A percentile compares a stretch with the other conserved stretches of the same genome.
phyloP scores from a whole-genome alignment of 2,113 vertebrate genomes.

The Benitochromis conjunctus region DNA sequence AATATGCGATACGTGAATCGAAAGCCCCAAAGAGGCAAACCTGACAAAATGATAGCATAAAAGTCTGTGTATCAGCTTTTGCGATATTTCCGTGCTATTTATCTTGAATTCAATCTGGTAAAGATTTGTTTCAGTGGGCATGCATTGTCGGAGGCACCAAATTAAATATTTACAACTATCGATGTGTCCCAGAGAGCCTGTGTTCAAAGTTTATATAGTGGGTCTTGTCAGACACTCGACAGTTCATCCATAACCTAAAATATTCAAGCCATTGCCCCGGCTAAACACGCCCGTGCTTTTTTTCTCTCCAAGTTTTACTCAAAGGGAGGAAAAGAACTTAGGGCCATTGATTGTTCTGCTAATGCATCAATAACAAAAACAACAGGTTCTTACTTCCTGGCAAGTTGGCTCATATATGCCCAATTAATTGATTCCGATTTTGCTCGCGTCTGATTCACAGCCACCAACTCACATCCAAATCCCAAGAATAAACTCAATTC shows the following conservation, averaged over 20 bases:
- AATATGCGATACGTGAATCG: not conserved
- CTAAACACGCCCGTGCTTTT: not conserved
- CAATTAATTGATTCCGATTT: not conserved
- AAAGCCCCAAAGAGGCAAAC: not conserved
- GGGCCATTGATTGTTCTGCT: not conserved
- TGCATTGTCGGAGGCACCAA: slow-evolving; percentile 65
- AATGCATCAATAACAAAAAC: not conserved
- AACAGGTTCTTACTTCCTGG: not conserved
- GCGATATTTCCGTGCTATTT: slow-evolving; percentile 62
- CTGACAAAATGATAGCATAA: slow-evolving; percentile 3
- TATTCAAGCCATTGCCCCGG: slow-evolving; percentile 19
- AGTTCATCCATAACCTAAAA: slow-evolving; percentile 66
- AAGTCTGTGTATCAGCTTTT: slow-evolving; percentile 35
- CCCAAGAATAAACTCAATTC: not conserved
- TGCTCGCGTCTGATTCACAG: not conserved
- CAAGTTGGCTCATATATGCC: not conserved
- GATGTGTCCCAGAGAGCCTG: slow-evolving; percentile 60
- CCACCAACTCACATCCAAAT: not conserved
- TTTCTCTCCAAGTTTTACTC: not conserved
- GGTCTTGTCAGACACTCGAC: slow-evolving; percentile 54
- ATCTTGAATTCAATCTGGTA: slow-evolving; percentile 64
- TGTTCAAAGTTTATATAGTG: slow-evolving; percentile 68
- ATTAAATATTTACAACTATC: slow-evolving; percentile 77
- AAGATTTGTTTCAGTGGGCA: slow-evolving; percentile 67
- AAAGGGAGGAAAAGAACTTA: not conserved